A percentile compares a stretch with the other conserved stretches of the same genome.
phyloP scores from a whole-genome alignment of 30 jellyfish, hydroid and myxozoan species.

The Hydractinia echinata region DNA sequence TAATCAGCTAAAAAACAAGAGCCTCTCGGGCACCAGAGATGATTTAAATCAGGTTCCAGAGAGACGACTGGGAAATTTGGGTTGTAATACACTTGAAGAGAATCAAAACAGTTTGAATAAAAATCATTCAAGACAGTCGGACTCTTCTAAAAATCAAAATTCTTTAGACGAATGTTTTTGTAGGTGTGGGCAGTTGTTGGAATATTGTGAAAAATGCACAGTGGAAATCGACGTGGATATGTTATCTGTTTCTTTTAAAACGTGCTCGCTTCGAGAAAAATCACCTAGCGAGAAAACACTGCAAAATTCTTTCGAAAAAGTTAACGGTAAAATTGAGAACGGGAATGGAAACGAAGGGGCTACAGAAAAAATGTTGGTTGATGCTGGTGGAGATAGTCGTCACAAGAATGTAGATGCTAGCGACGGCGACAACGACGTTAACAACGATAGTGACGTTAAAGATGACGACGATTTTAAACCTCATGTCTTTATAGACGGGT shows the following conservation, averaged over 20 bases:
- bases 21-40: neutral
- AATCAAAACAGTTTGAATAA: no score
- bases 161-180: conserved; percentile 1
- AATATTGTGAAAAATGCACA: conserved; percentile 13
- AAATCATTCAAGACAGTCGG: no score
- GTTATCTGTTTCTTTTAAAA: conserved; percentile 6
- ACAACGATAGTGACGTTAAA: neutral
- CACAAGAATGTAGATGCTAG: neutral
- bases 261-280: neutral
- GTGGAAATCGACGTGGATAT: conserved; percentile 5
- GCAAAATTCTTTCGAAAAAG: neutral
- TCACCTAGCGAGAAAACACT: neutral
- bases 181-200: conserved; percentile 15
- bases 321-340: no score
- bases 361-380: no score
- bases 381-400: neutral
- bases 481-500: conserved; percentile 12
- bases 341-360: no score
- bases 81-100: no score
- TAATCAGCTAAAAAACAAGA: neutral
- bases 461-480: neutral
- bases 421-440: neutral
- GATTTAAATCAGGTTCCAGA: neutral
- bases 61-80: no score
- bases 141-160: neutral